Evolutionary conservation across 2,888 invertebrate genomes (phyloP).

Genomic region (Rhimphoctona megacephalus): DNA sequence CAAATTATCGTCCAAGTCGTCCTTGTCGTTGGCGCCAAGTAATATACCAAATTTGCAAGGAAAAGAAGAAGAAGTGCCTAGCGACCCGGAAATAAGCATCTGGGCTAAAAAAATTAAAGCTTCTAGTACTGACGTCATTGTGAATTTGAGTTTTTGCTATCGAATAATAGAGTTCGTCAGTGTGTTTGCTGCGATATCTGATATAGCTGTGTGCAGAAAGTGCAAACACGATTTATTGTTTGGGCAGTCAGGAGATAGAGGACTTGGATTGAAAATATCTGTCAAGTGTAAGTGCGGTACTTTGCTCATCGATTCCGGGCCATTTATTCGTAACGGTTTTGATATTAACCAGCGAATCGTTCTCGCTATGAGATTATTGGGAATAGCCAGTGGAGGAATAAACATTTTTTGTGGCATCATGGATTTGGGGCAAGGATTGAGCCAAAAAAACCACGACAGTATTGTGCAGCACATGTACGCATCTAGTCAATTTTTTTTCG

Average conservation of each 20-base stretch:
- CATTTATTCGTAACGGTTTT: conserved; percentile 69
- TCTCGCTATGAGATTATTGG: conserved; percentile 53
- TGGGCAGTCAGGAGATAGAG: background rate
- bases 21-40: background rate
- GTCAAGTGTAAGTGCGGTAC: conserved; percentile 54
- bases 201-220: background rate
- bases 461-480: conserved; percentile 33
- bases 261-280: background rate
- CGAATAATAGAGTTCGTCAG: background rate
- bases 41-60: background rate
- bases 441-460: conserved; percentile 47
- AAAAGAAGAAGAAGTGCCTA: background rate
- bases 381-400: conserved; percentile 65
- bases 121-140: too few species aligned
- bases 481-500: conserved; percentile 49
- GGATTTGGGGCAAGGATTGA: conserved; percentile 45
- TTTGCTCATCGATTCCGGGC: conserved; percentile 63
- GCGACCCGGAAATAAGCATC: background rate
- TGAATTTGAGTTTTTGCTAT: too few species aligned
- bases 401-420: conserved; percentile 45
- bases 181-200: background rate
- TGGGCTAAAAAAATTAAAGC: too few species aligned
- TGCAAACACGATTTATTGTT: background rate
- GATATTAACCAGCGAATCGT: conserved; percentile 73
- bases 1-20: background rate